Evolutionary conservation across 2,113 vertebrate species (phyloP), one percentile per base, ranked within the genome.

Genomic region (Anoplopoma fimbria): DNA sequence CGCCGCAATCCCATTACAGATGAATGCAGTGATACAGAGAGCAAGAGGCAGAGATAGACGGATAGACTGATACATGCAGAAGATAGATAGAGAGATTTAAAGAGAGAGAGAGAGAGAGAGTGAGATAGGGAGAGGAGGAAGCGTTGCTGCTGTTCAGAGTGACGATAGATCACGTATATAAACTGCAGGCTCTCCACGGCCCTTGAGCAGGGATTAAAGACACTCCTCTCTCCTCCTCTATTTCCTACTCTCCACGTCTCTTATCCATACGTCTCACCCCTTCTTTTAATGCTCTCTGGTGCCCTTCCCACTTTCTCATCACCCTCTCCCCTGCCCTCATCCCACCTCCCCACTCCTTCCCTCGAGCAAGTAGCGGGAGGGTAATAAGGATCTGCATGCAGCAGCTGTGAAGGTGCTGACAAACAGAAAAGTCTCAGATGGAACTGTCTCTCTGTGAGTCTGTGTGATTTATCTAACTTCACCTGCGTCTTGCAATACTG

Each of bases 351-450:
- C 60, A 19, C 55, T 58, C 63, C 17, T 73, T 9, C 75, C 68
- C 74, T 72, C 79, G 13, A 81, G 88, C 89, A 84, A 69, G 73
- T 86, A 75, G 90, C 65, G 4, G 77, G 74, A 86, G 84, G 86
- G 89, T 90, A 92, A 92, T 92, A 88, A 89, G 91, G 84, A 93
- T 91, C 89, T 93, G 87, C 91, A 92, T 91, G 87, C 81, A 88
- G 91, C 87, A 91, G 84, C 88, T 89, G 89, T 83, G 89, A 91
- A 94, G 93, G 69, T 93, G 91, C 93, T 93, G 93, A 93, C 93
- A 92, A 93, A 93, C 89, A 92, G 79, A 91, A 94, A 93, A 90
- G 89, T 89, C 91, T 90, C 78, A 73, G 87, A 90, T 91, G 89
- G 90, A 92, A 89, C 85, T 89, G 87, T 91, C 91, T 91, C 69